Conservation (phyloP, 2,113 vertebrate genomes). For the Ornithorhynchus anatinus region DNA sequence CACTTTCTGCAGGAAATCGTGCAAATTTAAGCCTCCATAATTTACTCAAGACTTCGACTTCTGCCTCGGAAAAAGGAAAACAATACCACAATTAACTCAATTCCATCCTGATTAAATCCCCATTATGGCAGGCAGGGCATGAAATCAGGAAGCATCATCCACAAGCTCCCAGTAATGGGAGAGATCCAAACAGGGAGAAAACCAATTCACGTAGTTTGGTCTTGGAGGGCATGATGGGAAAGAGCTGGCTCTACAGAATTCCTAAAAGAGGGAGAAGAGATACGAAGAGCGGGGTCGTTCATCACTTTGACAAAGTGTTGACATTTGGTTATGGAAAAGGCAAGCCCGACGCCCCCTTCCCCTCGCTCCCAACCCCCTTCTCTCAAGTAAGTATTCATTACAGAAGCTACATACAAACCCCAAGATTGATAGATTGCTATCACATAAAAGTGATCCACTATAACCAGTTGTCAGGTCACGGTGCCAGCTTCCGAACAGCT, state of each 20-base stretch:
- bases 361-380: neutral
- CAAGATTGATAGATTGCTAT: conserved; percentile 25
- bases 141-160: conserved; percentile 51
- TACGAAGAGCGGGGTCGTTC: neutral
- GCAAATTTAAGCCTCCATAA: conserved; percentile 76
- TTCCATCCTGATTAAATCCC: conserved; percentile 65
- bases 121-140: conserved; percentile 49
- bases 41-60: conserved; percentile 74
- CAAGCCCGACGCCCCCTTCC: neutral
- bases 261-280: conserved; percentile 17
- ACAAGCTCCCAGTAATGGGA: neutral
- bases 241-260: neutral
- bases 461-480: conserved; percentile 9
- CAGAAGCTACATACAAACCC: conserved; percentile 38
- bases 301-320: conserved; percentile 38
- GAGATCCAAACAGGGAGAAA: conserved; percentile 1
- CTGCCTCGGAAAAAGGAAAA: conserved; percentile 67
- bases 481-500: neutral
- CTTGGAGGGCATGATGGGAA: neutral
- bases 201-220: neutral
- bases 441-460: neutral
- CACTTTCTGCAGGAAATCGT: conserved; percentile 78
- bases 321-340: conserved; percentile 20
- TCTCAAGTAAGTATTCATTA: neutral
- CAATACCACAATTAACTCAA: conserved; percentile 68